Percentiles rank a stretch among this genome's conserved stretches.
Conservation (phyloP, 1,140 invertebrate genomes). For the Lordiphosa collinella region DNA sequence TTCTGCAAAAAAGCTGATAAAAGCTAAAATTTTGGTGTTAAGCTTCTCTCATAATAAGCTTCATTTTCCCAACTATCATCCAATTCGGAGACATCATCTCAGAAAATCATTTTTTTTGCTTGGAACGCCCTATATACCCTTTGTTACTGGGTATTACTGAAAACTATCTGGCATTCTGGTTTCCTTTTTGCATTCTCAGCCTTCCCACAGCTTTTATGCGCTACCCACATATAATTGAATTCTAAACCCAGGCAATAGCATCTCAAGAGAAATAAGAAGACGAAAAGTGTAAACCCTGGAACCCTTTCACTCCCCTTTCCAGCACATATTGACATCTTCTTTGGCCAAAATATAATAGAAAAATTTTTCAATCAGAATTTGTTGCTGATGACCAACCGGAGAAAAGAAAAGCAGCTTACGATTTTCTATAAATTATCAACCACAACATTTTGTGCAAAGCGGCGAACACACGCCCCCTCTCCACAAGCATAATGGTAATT, state of each 20-base stretch:
- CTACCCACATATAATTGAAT: slow-evolving; percentile 63
- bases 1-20: no score
- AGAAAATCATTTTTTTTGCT: no score
- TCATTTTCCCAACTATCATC: no score
- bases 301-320: slow-evolving; percentile 5
- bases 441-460: slow-evolving; percentile 9
- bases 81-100: no score
- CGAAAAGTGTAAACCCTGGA: slow-evolving; percentile 23
- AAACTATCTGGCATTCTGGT: neutral
- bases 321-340: slow-evolving; percentile 3
- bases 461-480: neutral
- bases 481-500: slow-evolving; percentile 26
- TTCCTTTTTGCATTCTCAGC: slow-evolving; percentile 22
- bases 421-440: slow-evolving; percentile 32
- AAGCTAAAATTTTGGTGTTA: no score
- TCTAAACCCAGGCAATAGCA: slow-evolving; percentile 56
- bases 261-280: slow-evolving; percentile 66
- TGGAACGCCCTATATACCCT: no score
- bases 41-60: no score
- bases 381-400: slow-evolving; percentile 25
- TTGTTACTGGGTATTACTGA: slow-evolving; percentile 2
- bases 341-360: slow-evolving; percentile 43
- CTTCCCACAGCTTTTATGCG: slow-evolving; percentile 43
- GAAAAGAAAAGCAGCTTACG: slow-evolving; percentile 54
- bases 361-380: slow-evolving; percentile 69